Evolutionary conservation across 2,797 vertebrate genomes (phyloP), one percentile per base, ranked within the genome.

Genomic region (Onychomys torridus): DNA sequence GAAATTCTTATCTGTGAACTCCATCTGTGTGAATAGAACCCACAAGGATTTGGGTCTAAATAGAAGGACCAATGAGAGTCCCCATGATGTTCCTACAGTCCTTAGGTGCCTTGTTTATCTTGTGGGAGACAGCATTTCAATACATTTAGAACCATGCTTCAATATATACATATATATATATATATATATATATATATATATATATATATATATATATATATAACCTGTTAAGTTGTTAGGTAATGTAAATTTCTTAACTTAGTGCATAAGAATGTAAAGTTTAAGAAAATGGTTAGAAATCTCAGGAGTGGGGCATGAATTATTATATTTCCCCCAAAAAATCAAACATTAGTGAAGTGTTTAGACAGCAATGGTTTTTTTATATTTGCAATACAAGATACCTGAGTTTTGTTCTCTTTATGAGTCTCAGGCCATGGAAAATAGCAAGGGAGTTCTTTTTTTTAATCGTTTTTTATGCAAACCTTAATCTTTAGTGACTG

Each of bases 1-100:
- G 97, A 99, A 98, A 99, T 99, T 99, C 98, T 98, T 98, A 94
- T 84, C 97, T 96, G 93, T 40, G 63, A 65, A 29, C 63, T 29
- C 63, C 78, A 71, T 96, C 25, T 87, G 63, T 90, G 67, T 43
- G 86, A 84, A 75, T 90, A 96, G 90, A 98, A 65, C 46, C 95
- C 87, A 91, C 27, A 69, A 94, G 92, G 93, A 97, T 96, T 37
- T 95, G 89, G 12, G 65, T 89, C 63, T 67, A 83, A 90, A 95
- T 92, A 94, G 93, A 96, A 86, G 96, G 19, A 29, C 57, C 76
- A 96, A 1, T 86, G 76, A 95, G 71, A 83, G 40, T 83, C 14
- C 0, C 92, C 76, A 59, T 43, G 23, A 77, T 76, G 67, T 87
- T 95, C 57, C 14, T 96, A 65, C n/a, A 95, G 81, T 90, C 46